Conservation (phyloP, 2,113 vertebrate genomes). For the Ictidomys tridecemlineatus region DNA sequence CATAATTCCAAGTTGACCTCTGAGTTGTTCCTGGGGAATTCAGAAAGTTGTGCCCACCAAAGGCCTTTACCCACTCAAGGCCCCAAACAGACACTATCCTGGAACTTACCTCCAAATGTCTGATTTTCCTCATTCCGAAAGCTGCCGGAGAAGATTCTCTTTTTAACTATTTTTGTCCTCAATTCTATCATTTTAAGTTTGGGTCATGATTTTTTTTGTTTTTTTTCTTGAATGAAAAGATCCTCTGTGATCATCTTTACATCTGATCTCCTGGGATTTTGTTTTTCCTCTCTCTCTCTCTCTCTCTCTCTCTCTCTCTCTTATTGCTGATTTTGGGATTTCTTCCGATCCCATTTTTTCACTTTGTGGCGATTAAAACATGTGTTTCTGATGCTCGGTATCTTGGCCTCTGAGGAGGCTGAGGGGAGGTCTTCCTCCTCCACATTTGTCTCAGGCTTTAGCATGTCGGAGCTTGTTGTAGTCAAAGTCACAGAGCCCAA, state of each 20-base stretch:
- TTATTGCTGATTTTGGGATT: not conserved
- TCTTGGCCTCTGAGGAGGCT: not conserved
- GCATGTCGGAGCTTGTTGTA: not conserved
- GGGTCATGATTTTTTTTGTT: not conserved
- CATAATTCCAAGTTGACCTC: not conserved
- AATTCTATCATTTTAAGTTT: not conserved
- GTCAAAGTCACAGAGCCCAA: not conserved
- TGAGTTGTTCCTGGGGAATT: not conserved
- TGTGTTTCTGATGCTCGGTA: slow-evolving; percentile 25
- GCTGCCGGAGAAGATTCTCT: not conserved
- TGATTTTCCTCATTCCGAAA: not conserved
- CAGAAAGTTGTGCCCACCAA: not conserved
- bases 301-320: not conserved
- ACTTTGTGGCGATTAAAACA: not conserved
- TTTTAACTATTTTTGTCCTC: not conserved
- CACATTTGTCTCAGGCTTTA: slow-evolving; percentile 8
- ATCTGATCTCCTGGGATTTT: not conserved
- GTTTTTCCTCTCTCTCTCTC: not conserved
- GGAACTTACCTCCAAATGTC: not conserved
- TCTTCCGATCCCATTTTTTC: not conserved
- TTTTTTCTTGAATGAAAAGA: not conserved
- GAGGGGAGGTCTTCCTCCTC: not conserved
- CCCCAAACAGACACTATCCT: not conserved
- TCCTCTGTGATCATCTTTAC: not conserved
- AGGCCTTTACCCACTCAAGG: not conserved